phyloP scores from a whole-genome alignment of 2,113 vertebrate genomes.

The Etia nguti region DNA sequence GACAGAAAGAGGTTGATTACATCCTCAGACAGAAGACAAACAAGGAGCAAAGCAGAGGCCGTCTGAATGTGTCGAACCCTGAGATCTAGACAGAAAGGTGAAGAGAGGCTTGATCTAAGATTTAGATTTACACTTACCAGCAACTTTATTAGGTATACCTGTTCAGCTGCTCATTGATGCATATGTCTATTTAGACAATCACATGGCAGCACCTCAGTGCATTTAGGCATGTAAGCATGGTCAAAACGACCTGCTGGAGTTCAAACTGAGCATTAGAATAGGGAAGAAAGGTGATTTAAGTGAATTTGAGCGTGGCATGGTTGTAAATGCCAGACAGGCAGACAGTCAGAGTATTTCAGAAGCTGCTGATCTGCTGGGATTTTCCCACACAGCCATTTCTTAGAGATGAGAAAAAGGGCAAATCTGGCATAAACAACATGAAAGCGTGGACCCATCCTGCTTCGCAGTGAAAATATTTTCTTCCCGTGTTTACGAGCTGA shows the following conservation, averaged over 20 bases:
- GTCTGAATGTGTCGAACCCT: background rate
- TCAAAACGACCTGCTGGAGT: background rate
- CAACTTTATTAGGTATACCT: background rate
- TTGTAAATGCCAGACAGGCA: background rate
- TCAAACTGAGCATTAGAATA: background rate
- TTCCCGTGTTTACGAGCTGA: background rate
- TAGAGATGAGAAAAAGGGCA: background rate
- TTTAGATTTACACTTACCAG: background rate
- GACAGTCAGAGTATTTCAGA: background rate
- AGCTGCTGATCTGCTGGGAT: background rate
- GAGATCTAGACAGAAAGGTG: background rate
- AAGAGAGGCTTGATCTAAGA: background rate
- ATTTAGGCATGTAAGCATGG: background rate
- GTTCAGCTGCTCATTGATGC: background rate
- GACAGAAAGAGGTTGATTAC: constrained; percentile 9
- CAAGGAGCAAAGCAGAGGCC: background rate
- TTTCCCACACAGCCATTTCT: background rate
- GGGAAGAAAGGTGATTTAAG: background rate
- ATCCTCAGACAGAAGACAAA: background rate
- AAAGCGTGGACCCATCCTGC: background rate
- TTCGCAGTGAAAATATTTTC: background rate
- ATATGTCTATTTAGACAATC: background rate
- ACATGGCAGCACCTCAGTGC: background rate
- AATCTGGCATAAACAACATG: background rate
- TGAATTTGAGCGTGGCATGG: fast-evolving